Evolutionary conservation across 2,113 vertebrate genomes (phyloP), one percentile per base, ranked within the genome.

Genomic region (Rhinolophus sinicus): DNA sequence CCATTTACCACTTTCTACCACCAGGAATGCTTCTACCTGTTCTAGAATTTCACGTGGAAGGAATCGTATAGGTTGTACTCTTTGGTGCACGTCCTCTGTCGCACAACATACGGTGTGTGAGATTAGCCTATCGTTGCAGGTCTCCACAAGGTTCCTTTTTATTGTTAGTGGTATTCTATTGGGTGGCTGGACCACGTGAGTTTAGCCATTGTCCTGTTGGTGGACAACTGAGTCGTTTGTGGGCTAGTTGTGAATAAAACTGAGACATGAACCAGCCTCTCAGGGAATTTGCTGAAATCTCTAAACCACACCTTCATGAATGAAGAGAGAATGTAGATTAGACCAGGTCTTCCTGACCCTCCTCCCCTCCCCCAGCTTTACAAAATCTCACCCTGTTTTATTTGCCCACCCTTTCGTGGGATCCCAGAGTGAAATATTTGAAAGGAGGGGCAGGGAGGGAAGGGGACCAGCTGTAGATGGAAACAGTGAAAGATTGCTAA

Each of bases 11-110:
- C 7, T 11, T 30, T 33, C 47, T 35, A 7, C 10, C 19, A 4
- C 33, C 56, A 8, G 35, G 64, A 26, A 22, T 1, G 28, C 78
- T 65, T 21, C 5, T 7, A 2, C 44, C 64, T 1, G 28, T 7
- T 33, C 54, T 18, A 40, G 82, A 15, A 22, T 2, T 0, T 19
- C 56, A 13, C 15, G 2, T 12, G 40, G 24, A 47, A 9, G 35
- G 28, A n/a, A 6, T 56, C 28, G 2, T 0, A 5, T 0, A 1
- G n/a, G 2, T 33, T 10, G 26, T 33, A 30, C 33, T 35, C 50
- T 35, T 14, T 3, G 44, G 54, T 56, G 33, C 10, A 13, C 2
- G 8, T 26, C 77, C 77, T 50, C 77, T 15, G 33, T 54, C 19
- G 3, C 9, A 33, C 76, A 40, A 7, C 33, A 6, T 4, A 2